Base-by-base conservation (phyloP, 2,888 invertebrate species). In the Pristionchus maxplancki region DNA sequence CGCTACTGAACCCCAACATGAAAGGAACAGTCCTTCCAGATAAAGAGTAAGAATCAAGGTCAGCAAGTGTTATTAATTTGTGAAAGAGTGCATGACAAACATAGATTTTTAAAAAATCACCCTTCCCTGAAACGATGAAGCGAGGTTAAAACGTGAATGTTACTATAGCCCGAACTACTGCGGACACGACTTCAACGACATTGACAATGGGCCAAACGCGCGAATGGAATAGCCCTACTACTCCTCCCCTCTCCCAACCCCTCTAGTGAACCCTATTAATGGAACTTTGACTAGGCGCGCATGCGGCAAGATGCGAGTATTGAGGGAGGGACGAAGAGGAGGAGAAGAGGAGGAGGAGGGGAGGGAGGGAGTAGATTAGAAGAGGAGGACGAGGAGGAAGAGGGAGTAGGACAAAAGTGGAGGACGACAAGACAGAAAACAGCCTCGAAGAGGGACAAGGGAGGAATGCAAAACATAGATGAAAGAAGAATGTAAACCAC, bases 231-330 rank as follows among this genome's bases (percentile, higher is more conserved):
- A 53, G 20, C 53, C 31, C 64, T 28, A 37, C 67, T 37, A 31
- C 67, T 71, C 20, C 44, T 78, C 24, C 28, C n/a, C 50, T 11
- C 48, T 31, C 48, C 50, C 50, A 28, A 2, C 31, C 53, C 53
- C 53, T 53, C 37, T 20, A 34, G 24, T 34, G 53, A 83, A 83
- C 82, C 53, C 82, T 83, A 83, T 83, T 83, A 50, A 83, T 83
- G 82, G 82, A 83, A 83, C 31, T 50, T 83, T 44, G 48, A 81
- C 48, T 48, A 81, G 81, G 34, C 53, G 82, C 34, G 24, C 34
- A 31, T 15, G 48, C 40, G 15, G 24, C 48, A 50, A 83, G 53
- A 83, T 53, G 82, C 53, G 82, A 83, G 53, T 50, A 83, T 64
- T 64, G 85, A 85, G 28, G 28, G 64, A 40, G 64, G 31, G n/a